Conservation (phyloP, 2,888 invertebrate species). For the Plagiodera versicolora region DNA sequence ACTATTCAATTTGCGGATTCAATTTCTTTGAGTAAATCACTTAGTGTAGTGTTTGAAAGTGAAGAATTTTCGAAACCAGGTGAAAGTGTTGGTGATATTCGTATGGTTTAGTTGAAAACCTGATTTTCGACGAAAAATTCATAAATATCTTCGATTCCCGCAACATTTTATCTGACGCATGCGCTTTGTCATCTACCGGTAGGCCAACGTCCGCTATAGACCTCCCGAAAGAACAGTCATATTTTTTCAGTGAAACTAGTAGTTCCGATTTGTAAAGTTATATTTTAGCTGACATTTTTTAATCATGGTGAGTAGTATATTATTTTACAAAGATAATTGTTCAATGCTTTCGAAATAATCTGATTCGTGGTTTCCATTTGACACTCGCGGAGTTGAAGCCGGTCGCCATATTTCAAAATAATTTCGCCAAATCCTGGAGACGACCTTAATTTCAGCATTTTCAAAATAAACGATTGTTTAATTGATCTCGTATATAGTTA, state of each 20-base stretch:
- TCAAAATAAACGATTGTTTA: not conserved
- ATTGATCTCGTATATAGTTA: not conserved
- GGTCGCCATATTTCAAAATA: constrained; percentile 46
- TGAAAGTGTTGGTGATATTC: not conserved
- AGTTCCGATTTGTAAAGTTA: constrained; percentile 47
- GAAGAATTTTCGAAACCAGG: not conserved
- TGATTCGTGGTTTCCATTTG: constrained; percentile 8
- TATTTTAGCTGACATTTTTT: constrained; percentile 44
- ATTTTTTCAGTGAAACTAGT: constrained; percentile 49
- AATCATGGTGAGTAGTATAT: constrained; percentile 50
- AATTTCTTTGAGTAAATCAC: not conserved
- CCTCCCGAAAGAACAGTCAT: constrained; percentile 50
- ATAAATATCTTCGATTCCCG: constrained; percentile 14
- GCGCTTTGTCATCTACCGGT: constrained; percentile 48
- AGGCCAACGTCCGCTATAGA: constrained; percentile 56
- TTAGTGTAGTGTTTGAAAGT: not conserved
- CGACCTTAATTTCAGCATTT: constrained; percentile 5
- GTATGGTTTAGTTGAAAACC: not conserved
- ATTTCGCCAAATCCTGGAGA: constrained; percentile 33
- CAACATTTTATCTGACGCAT: constrained; percentile 39
- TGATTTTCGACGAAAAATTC: constrained; percentile 9
- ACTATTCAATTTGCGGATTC: not conserved
- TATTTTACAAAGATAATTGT: not conserved
- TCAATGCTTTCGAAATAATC: not conserved
- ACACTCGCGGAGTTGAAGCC: constrained; percentile 31